Evolutionary conservation across 2,113 vertebrate genomes (phyloP), one percentile per base, ranked within the genome.

Genomic region (Procapra przewalskii): DNA sequence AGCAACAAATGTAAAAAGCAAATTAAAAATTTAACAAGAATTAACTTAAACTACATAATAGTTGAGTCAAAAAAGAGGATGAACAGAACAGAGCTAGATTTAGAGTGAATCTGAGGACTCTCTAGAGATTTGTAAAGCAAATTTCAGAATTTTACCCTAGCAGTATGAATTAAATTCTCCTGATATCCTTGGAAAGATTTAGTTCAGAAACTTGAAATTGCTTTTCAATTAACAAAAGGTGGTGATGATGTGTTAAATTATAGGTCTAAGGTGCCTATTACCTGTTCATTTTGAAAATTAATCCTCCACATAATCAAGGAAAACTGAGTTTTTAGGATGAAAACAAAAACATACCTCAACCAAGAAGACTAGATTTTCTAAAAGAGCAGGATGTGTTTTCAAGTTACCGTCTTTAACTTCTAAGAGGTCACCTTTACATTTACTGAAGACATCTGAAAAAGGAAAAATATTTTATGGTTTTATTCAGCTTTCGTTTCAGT

Each of bases 291-390:
- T 90, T 3, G n/a, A 93, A 75, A 96, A 75, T 92, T 82, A 93
- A 95, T 71, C 25, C 19, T 91, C 19, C 1, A 55, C 12, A 94
- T 25, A 79, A 85, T 92, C 45, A 87, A 92, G 33, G n/a, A 93
- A 91, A 93, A 82, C 13, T 19, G 23, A 33, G 17, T 43, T 50
- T 90, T 83, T 7, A 84, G 17, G 15, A 95, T 94, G 7, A 29
- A 2, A 95, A 80, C 54, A 96, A 77, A 84, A n/a, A 89, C 98
- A 98, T 98, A 99, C 99, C 99, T 99, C 99, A n/a, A 99, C 99
- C 98, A 99, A 99, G 99, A 99, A 99, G 98, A 99, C 99, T 25
- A 99, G 98, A 94, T 99, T 99, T 99, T 99, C 99, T 99, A 99
- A 98, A 97, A 99, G 96, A 92, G 97, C 98, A 75, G 99, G 99